Evolutionary conservation across 2,113 vertebrate species (phyloP).

Genomic region (Microtus montanus): DNA sequence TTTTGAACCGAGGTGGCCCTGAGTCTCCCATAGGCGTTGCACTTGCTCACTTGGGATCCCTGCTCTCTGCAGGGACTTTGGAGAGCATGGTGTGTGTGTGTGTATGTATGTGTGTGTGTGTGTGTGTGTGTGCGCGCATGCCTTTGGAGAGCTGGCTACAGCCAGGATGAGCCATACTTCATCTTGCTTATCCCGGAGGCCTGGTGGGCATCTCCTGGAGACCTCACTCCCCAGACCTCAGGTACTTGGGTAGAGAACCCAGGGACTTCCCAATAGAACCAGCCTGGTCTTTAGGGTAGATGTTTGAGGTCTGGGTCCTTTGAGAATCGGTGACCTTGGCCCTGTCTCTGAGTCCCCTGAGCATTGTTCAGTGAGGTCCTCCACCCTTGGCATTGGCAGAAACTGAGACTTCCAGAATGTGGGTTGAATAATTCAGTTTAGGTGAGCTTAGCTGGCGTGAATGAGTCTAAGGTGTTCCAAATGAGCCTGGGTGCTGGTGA

Average conservation of each 20-base stretch:
- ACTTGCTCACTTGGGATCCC: not conserved
- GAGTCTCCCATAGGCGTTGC: not conserved
- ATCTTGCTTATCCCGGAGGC: not conserved
- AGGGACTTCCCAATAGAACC: rapidly evolving
- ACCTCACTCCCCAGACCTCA: not conserved
- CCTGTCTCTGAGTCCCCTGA: rapidly evolving
- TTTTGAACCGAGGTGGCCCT: not conserved
- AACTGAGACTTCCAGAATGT: rapidly evolving
- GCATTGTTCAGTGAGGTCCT: rapidly evolving
- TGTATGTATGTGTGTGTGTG: too few relatives aligned
- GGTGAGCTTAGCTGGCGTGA: not conserved
- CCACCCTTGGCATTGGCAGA: rapidly evolving
- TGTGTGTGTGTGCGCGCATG: rapidly evolving
- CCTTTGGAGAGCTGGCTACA: rapidly evolving
- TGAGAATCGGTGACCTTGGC: not conserved
- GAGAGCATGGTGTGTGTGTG: too few relatives aligned
- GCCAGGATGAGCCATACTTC: too few relatives aligned
- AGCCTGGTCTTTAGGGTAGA: rapidly evolving
- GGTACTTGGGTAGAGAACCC: rapidly evolving
- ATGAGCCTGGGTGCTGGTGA: rapidly evolving
- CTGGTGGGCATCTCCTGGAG: not conserved
- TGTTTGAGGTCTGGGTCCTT: rapidly evolving
- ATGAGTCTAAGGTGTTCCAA: rapidly evolving
- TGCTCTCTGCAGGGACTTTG: not conserved
- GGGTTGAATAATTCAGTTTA: rapidly evolving